Evolutionary conservation across 2,797 vertebrate genomes (phyloP).

Genomic region (Galaxias olidus): DNA sequence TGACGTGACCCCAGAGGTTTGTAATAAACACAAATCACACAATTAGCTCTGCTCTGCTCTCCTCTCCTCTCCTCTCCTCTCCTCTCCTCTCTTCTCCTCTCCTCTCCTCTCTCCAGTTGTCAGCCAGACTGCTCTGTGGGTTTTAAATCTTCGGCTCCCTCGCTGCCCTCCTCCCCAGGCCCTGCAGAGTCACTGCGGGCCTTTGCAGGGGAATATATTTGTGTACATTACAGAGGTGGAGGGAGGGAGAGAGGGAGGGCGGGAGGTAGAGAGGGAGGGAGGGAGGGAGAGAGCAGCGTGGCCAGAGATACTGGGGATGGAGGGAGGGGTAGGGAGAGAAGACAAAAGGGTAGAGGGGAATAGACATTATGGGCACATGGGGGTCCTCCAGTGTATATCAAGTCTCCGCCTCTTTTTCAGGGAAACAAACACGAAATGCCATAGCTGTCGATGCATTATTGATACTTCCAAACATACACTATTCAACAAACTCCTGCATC

Average conservation of each 20-base stretch:
- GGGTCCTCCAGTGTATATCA: no score
- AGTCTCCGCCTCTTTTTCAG: no score
- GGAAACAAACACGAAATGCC: no score
- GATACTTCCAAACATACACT: no score
- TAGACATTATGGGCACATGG: no score
- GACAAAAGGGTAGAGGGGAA: no score
- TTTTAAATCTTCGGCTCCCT: no score
- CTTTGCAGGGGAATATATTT: slow-evolving; percentile 45
- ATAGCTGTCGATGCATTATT: no score
- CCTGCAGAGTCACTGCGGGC: slow-evolving; percentile 25
- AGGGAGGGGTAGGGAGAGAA: neutral
- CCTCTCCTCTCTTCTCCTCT: slow-evolving; percentile 14
- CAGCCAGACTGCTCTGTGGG: neutral
- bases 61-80: slow-evolving; percentile 16
- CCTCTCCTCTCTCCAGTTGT: slow-evolving; percentile 10
- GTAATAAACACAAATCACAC: neutral
- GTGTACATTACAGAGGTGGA: slow-evolving; percentile 34
- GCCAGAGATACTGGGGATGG: neutral
- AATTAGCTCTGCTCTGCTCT: slow-evolving; percentile 4
- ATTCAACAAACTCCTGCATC: no score
- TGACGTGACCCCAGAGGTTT: no score
- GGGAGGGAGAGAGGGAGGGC: neutral
- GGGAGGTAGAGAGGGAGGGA: neutral
- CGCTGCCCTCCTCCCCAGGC: slow-evolving; percentile 29
- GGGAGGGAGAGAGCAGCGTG: neutral